A percentile compares a stretch with the other conserved stretches of the same genome.
These are phyloP conservation scores for Pampus argenteus DNA, from an alignment of 2,797 vertebrate genomes.

Conservation along the genomic window DNA sequence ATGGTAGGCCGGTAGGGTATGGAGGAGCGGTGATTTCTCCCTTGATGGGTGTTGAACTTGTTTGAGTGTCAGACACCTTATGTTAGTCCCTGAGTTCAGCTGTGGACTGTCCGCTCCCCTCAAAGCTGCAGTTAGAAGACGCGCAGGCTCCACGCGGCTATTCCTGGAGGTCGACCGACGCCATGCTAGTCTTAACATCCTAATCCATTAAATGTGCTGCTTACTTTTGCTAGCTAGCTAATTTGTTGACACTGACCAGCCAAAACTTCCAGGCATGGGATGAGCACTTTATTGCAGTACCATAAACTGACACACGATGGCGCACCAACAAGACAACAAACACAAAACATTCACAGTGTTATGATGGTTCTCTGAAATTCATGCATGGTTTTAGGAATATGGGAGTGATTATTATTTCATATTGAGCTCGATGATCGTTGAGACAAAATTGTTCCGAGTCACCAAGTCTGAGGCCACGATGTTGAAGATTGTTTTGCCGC, in stretches of 20 bases:
- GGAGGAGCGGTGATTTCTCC: constrained; percentile 37
- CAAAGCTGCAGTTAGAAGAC: constrained; percentile 40
- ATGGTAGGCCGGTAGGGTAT: constrained; percentile 45
- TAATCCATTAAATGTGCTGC: constrained; percentile 49
- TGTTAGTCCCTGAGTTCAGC: not conserved
- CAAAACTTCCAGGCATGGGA: constrained; percentile 27
- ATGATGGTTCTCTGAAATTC: not conserved
- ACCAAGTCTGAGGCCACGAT: constrained; percentile 70
- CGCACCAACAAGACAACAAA: not conserved
- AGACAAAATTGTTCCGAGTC: constrained; percentile 44
- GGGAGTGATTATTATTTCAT: not conserved
- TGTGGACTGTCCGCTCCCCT: not conserved
- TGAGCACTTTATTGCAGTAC: constrained; percentile 34
- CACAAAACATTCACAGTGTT: not conserved
- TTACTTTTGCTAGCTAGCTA: constrained; percentile 10
- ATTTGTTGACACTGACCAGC: not conserved
- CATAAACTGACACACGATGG: constrained; percentile 53
- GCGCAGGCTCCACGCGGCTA: constrained; percentile 43
- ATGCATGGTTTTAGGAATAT: not conserved
- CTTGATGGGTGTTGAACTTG: constrained; percentile 33
- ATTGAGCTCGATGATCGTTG: constrained; percentile 61
- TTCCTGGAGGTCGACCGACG: constrained; percentile 54
- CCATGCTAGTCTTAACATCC: constrained; percentile 78
- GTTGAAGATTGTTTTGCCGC: constrained; percentile 19
- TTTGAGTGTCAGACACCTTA: constrained; percentile 32